Evolutionary conservation across 2,888 invertebrate species (phyloP).

Genomic region (Ischnura elegans): DNA sequence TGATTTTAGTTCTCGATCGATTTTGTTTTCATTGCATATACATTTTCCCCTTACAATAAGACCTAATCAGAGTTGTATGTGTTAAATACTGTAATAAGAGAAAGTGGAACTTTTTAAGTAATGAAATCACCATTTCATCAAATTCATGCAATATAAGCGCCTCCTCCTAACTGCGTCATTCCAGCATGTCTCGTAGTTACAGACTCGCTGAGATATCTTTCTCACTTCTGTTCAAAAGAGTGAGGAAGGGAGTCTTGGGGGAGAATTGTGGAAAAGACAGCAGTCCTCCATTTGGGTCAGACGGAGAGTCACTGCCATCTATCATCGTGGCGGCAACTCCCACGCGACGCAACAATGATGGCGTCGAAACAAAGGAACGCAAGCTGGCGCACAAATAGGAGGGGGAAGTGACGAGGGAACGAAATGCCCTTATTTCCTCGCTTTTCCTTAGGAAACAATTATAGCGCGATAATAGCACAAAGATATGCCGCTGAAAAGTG

Average conservation of each 20-base stretch:
- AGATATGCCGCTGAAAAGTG: constrained; percentile 27
- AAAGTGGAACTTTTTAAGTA: no score
- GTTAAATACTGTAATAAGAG: no score
- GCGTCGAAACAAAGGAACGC: background rate
- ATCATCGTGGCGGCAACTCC: constrained; percentile 11
- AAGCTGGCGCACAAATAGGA: background rate
- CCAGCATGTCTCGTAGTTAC: no score
- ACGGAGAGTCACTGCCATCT: background rate
- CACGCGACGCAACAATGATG: constrained; percentile 42
- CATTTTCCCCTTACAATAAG: no score
- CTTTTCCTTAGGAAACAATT: background rate
- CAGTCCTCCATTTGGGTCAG: constrained; percentile 54
- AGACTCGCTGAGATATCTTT: no score
- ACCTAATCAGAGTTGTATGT: no score
- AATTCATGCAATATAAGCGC: no score
- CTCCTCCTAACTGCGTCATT: no score
- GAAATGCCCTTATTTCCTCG: constrained; percentile 56
- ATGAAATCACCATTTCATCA: no score
- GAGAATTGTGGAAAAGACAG: background rate
- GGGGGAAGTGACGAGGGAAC: constrained; percentile 38
- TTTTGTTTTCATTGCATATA: no score
- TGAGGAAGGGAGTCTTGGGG: background rate
- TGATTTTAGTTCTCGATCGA: no score
- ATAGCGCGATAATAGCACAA: constrained; percentile 42
- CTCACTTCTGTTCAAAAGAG: background rate